These are phyloP conservation scores for Ophion slaviceki DNA, from an alignment of 2,888 invertebrate species.

Conservation along the genomic window DNA sequence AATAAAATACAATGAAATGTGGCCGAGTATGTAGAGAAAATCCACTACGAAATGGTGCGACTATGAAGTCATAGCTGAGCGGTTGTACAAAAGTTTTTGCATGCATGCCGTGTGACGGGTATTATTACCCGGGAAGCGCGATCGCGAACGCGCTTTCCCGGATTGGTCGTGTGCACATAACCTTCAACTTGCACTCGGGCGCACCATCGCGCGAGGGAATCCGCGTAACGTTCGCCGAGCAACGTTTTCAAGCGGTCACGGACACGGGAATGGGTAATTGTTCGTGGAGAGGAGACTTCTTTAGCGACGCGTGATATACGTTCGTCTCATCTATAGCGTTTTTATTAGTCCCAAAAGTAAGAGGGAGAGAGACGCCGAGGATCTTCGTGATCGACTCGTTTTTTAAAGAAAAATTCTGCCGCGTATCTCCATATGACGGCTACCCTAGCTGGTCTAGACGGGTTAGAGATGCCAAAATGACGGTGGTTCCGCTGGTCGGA, in stretches of 20 bases:
- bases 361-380: background rate
- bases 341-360: background rate
- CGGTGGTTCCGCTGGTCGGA: background rate
- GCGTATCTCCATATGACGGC: background rate
- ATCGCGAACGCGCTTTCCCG: constrained; percentile 24
- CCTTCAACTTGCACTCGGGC: background rate
- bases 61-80: background rate
- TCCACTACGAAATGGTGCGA: background rate
- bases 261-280: background rate
- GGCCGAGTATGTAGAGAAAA: constrained; percentile 4
- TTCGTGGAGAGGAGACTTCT: background rate
- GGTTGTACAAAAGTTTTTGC: background rate
- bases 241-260: background rate
- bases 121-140: constrained; percentile 16
- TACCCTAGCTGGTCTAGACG: background rate
- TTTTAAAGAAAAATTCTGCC: background rate
- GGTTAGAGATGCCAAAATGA: no score
- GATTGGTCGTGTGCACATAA: constrained; percentile 1
- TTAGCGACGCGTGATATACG: background rate
- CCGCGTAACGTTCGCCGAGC: background rate
- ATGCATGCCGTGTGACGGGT: constrained; percentile 19
- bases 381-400: background rate
- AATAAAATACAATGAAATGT: background rate
- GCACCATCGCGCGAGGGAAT: background rate
- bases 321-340: background rate